These are phyloP conservation scores for Myotis daubentonii DNA, from an alignment of 2,797 vertebrate genomes.

Conservation along the genomic window DNA sequence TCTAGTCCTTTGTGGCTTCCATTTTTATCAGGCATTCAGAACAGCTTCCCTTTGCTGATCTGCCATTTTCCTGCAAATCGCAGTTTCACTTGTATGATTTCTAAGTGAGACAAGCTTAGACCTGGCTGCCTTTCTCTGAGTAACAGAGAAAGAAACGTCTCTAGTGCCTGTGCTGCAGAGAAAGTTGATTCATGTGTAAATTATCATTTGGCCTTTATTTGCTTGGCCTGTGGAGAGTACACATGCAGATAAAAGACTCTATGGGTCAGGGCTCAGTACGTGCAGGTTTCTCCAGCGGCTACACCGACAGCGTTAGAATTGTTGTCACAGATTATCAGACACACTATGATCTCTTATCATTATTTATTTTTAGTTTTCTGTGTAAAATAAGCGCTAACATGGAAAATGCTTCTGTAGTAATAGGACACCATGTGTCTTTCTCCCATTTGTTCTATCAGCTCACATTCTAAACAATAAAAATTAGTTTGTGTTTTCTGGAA, in stretches of 20 bases:
- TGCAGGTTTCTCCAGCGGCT: slow-evolving; percentile 84
- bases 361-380: slow-evolving; percentile 81
- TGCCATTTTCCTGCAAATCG: slow-evolving; percentile 78
- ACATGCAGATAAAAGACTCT: slow-evolving; percentile 87
- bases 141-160: slow-evolving; percentile 84
- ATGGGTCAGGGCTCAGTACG: slow-evolving; percentile 84
- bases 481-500: slow-evolving; percentile 16
- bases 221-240: slow-evolving; percentile 87
- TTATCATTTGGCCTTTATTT: slow-evolving; percentile 88
- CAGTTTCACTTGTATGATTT: slow-evolving; percentile 83
- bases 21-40: slow-evolving; percentile 85
- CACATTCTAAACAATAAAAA: slow-evolving; percentile 20
- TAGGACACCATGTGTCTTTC: neutral
- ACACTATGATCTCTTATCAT: slow-evolving; percentile 82
- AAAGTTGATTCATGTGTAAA: slow-evolving; percentile 92
- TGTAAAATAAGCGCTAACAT: slow-evolving; percentile 73
- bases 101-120: slow-evolving; percentile 86
- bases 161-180: slow-evolving; percentile 83
- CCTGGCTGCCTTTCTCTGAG: slow-evolving; percentile 82
- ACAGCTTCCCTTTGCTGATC: slow-evolving; percentile 81
- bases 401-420: slow-evolving; percentile 22
- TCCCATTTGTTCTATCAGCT: neutral
- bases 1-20: slow-evolving; percentile 85
- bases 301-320: slow-evolving; percentile 80
- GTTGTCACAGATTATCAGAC: slow-evolving; percentile 88